Conservation (phyloP, 2,113 vertebrate species). For the Lophotis ruficrista region DNA sequence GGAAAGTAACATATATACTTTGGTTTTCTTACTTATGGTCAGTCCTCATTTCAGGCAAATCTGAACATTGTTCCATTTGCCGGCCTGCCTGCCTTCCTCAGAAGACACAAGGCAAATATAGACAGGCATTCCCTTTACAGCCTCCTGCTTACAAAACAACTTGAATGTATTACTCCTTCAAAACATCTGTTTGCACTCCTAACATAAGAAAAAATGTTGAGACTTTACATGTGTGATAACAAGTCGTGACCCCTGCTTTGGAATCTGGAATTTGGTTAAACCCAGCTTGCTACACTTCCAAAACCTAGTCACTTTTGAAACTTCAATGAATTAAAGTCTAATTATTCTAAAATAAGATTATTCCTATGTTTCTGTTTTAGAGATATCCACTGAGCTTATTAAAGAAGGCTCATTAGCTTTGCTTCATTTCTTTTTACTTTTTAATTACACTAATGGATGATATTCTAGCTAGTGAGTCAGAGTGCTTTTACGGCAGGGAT, state of each 20-base stretch:
- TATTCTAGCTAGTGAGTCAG: not conserved
- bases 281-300: not conserved
- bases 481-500: not conserved
- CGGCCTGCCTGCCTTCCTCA: not conserved
- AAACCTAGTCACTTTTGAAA: not conserved
- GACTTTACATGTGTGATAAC: conserved; percentile 59
- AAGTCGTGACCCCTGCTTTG: conserved; percentile 30
- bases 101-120: not conserved
- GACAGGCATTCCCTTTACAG: conserved; percentile 2
- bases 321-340: not conserved
- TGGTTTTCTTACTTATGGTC: not conserved
- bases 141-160: conserved; percentile 62
- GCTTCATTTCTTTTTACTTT: not conserved
- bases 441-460: conserved; percentile 8
- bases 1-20: not conserved
- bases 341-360: conserved; percentile 16
- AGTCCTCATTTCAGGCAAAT: not conserved
- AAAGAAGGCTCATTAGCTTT: not conserved
- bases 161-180: conserved; percentile 2
- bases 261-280: not conserved
- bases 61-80: not conserved
- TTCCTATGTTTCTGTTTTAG: not conserved
- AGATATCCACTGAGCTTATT: not conserved
- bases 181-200: conserved; percentile 63
- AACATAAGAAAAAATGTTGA: conserved; percentile 61